Conservation (phyloP, 2,888 invertebrate species). For the Cremastinae sp. region DNA sequence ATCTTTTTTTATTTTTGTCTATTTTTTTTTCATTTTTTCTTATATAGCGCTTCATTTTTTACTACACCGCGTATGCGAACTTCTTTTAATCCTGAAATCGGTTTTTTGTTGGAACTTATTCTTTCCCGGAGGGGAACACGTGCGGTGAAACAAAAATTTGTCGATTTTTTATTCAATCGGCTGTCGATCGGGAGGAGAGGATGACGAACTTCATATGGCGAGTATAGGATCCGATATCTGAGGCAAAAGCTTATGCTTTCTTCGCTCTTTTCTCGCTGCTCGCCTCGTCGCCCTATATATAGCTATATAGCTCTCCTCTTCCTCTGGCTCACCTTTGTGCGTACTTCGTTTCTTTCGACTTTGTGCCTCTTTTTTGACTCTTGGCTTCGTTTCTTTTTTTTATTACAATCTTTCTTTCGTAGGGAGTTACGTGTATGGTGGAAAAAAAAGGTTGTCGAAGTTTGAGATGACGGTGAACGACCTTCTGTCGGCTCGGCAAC, state of each 20-base stretch:
- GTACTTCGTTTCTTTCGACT: slow-evolving; percentile 10
- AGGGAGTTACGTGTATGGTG: slow-evolving; percentile 9
- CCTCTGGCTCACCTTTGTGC: slow-evolving; percentile 45
- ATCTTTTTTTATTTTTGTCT: no score
- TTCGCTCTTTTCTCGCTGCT: slow-evolving; percentile 26
- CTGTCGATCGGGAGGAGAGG: slow-evolving; percentile 2
- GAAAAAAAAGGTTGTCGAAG: slow-evolving; percentile 45
- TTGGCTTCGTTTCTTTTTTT: slow-evolving; percentile 1
- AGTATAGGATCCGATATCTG: slow-evolving; percentile 36
- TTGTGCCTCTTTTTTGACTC: background rate
- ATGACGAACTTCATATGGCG: slow-evolving; percentile 53
- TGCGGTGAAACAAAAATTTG: no score
- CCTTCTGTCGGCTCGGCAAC: slow-evolving; percentile 56
- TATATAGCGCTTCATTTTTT: no score
- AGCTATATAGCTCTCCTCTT: no score
- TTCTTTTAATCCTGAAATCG: no score
- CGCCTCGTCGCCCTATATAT: no score
- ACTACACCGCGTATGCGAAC: no score
- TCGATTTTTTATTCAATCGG: no score
- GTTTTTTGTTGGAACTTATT: no score
- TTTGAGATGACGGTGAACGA: slow-evolving; percentile 58
- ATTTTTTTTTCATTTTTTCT: no score
- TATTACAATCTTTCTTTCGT: slow-evolving; percentile 28
- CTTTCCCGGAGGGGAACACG: no score
- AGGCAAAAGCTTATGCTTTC: slow-evolving; percentile 34